Percentiles rank a stretch among this genome's conserved stretches.
Conservation (phyloP, 1,140 invertebrate genomes). For the Tribolium castaneum region DNA sequence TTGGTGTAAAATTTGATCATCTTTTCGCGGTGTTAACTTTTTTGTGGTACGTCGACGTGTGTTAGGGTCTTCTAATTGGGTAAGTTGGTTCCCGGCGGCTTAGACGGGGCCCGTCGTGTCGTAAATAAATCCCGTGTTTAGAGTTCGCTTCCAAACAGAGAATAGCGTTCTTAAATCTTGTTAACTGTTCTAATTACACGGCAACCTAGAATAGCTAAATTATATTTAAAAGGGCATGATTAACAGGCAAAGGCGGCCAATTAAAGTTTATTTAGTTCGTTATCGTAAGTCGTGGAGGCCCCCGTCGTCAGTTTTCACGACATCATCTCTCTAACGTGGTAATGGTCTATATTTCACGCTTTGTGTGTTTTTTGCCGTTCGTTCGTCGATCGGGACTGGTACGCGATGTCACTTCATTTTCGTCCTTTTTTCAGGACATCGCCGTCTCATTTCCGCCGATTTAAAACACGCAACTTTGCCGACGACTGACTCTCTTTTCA, state of each 20-base stretch:
- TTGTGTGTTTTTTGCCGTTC: constrained; percentile 43
- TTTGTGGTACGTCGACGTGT: not conserved
- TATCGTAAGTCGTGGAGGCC: constrained; percentile 53
- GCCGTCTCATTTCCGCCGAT: constrained; percentile 58
- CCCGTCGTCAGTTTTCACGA: constrained; percentile 37
- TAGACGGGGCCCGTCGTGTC: constrained; percentile 28
- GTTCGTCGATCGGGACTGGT: constrained; percentile 52
- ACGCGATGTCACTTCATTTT: constrained; percentile 58
- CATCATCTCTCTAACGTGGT: constrained; percentile 55
- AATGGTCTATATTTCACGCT: constrained; percentile 57
- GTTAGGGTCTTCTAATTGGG: constrained; percentile 7
- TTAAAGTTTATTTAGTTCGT: constrained; percentile 60
- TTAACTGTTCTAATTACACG: constrained; percentile 57
- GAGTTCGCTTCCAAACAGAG: constrained; percentile 49
- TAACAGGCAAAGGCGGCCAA: constrained; percentile 54
- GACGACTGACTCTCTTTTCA: constrained; percentile 41
- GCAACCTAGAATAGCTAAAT: constrained; percentile 54
- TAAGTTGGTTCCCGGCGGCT: constrained; percentile 31
- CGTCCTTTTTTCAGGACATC: constrained; percentile 56
- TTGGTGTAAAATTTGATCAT: not conserved
- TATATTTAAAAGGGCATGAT: constrained; percentile 56
- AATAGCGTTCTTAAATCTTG: constrained; percentile 55
- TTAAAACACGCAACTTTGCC: constrained; percentile 55
- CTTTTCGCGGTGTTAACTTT: not conserved
- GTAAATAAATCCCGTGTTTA: constrained; percentile 49